Conservation (phyloP, 1,140 invertebrate genomes). For the Magallana ariakensis region DNA sequence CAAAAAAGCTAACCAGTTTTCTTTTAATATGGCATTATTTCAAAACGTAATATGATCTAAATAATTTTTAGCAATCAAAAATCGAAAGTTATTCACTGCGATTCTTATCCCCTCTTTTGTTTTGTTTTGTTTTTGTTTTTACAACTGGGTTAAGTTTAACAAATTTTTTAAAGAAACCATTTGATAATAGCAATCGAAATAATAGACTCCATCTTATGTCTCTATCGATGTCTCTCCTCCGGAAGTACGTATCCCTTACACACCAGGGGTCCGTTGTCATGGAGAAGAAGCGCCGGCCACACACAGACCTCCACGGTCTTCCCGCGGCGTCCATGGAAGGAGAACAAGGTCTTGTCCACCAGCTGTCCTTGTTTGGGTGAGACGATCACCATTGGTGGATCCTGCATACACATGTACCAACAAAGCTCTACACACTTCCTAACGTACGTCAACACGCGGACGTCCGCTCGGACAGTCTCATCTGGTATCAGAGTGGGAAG, state of each 20-base stretch:
- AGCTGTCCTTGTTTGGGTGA: not conserved
- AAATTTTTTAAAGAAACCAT: too few species aligned
- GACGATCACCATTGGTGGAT: slow-evolving; percentile 33
- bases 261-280: slow-evolving; percentile 21
- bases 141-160: too few species aligned
- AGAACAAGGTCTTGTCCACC: slow-evolving; percentile 5
- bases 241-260: slow-evolving; percentile 27
- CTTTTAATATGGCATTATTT: too few species aligned
- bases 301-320: slow-evolving; percentile 13
- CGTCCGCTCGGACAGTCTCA: not conserved
- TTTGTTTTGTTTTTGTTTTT: too few species aligned
- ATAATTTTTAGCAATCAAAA: too few species aligned
- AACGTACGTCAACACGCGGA: not conserved
- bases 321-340: slow-evolving; percentile 15
- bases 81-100: too few species aligned
- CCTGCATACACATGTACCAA: slow-evolving; percentile 48
- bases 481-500: not conserved
- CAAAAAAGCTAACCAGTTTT: too few species aligned
- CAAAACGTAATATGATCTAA: too few species aligned
- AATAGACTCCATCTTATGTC: too few species aligned
- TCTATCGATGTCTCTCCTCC: slow-evolving; percentile 5
- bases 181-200: too few species aligned
- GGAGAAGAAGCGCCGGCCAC: slow-evolving; percentile 40
- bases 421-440: slow-evolving; percentile 34
- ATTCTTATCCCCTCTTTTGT: too few species aligned